phyloP scores from a whole-genome alignment of 1,140 invertebrate species.

The Battus philenor region DNA sequence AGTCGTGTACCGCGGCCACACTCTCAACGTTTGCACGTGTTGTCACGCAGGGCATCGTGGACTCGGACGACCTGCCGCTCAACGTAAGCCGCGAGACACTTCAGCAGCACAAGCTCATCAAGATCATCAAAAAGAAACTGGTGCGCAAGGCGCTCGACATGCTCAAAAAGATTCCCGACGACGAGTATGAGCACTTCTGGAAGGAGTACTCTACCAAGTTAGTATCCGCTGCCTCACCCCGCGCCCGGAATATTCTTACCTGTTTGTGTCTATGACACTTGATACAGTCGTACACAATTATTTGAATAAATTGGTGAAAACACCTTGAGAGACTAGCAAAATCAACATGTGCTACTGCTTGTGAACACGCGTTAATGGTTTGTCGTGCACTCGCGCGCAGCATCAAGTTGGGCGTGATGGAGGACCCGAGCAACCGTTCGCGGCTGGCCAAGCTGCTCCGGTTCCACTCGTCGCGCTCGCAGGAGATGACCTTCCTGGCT shows the following conservation, averaged over 20 bases:
- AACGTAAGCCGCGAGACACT: slow-evolving; percentile 99
- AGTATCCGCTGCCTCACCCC: slow-evolving; percentile 39
- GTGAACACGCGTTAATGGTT: too few relatives aligned
- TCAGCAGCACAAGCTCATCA: slow-evolving; percentile 99
- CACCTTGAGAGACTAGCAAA: too few relatives aligned
- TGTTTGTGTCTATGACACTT: too few relatives aligned
- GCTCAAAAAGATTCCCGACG: slow-evolving; percentile 97
- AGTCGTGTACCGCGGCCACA: neutral
- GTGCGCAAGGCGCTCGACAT: slow-evolving; percentile 98
- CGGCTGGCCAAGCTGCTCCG: slow-evolving; percentile 95
- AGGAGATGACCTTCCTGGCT: slow-evolving; percentile 83
- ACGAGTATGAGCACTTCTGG: slow-evolving; percentile 97
- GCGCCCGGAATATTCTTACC: too few relatives aligned
- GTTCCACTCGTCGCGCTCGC: slow-evolving; percentile 89
- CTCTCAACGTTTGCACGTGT: slow-evolving; percentile 43
- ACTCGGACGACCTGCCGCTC: slow-evolving; percentile 99
- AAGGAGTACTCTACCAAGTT: slow-evolving; percentile 99
- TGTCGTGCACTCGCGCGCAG: slow-evolving; percentile 54
- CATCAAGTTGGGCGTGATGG: slow-evolving; percentile 97
- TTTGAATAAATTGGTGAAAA: too few relatives aligned
- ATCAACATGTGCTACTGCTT: too few relatives aligned
- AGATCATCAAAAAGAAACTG: slow-evolving; percentile 99
- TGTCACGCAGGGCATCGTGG: slow-evolving; percentile 96
- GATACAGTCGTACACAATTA: too few relatives aligned
- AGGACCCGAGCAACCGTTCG: slow-evolving; percentile 97